phyloP scores from a whole-genome alignment of 2,113 vertebrate genomes.

The Solenodon paradoxus region DNA sequence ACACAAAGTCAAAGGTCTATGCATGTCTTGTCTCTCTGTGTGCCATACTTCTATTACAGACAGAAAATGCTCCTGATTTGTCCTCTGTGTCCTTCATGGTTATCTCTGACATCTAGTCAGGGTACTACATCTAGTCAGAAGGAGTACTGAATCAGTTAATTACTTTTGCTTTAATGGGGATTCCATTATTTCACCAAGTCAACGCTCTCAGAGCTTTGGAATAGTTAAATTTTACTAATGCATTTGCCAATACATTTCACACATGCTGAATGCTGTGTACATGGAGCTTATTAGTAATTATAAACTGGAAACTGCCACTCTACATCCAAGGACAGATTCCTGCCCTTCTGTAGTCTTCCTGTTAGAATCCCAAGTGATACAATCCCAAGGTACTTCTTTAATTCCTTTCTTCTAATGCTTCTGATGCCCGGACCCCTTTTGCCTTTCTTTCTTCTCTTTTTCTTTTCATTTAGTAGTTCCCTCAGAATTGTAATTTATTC shows the following conservation, averaged over 20 bases:
- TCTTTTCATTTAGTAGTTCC: neutral
- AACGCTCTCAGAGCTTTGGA: conserved; percentile 10
- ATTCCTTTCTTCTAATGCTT: neutral
- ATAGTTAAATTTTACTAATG: conserved; percentile 58
- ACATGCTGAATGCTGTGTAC: neutral
- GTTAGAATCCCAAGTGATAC: neutral
- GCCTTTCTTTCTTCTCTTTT: neutral
- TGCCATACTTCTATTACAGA: neutral
- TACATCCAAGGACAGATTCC: neutral
- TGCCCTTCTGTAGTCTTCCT: neutral
- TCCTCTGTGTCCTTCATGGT: neutral
- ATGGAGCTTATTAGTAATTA: neutral
- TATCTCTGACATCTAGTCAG: conserved; percentile 8
- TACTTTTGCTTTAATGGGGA: neutral
- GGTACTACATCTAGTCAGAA: neutral
- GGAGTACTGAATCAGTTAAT: conserved; percentile 27
- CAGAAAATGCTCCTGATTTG: neutral
- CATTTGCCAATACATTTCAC: conserved; percentile 26
- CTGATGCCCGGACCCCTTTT: neutral
- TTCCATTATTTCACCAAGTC: neutral
- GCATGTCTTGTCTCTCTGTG: neutral
- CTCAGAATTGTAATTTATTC: neutral
- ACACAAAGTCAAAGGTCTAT: neutral
- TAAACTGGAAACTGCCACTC: neutral
- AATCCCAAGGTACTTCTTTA: neutral